Evolutionary conservation across 2,888 invertebrate genomes (phyloP).

Genomic region (Apotomis betuletana): DNA sequence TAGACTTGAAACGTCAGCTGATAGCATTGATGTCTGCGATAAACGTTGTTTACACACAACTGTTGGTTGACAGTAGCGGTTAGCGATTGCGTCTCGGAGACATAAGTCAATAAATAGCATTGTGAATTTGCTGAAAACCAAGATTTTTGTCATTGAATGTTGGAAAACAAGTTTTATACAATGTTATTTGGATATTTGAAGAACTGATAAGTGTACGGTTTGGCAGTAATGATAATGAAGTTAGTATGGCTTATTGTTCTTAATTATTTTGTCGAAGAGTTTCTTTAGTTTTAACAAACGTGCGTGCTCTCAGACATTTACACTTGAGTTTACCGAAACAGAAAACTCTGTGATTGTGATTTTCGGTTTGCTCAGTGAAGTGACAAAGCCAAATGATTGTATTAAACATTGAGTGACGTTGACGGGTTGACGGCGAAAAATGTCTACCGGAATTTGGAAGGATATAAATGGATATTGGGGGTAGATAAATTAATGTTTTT

Average conservation of each 20-base stretch:
- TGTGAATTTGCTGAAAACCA: background rate
- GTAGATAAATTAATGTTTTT: constrained; percentile 18
- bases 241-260: too few species aligned
- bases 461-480: constrained; percentile 30
- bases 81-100: constrained; percentile 1
- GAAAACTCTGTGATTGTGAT: background rate
- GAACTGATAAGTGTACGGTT: too few species aligned
- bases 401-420: constrained; percentile 11
- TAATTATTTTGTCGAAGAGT: too few species aligned
- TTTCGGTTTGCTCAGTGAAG: background rate
- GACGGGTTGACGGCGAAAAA: constrained; percentile 24
- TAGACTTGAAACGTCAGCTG: constrained; percentile 24
- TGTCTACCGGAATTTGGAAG: constrained; percentile 18
- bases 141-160: background rate
- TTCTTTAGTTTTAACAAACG: too few species aligned
- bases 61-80: constrained; percentile 11
- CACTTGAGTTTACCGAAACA: background rate
- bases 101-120: constrained; percentile 6
- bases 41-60: constrained; percentile 24
- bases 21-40: constrained; percentile 23
- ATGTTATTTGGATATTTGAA: too few species aligned
- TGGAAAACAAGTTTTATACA: too few species aligned
- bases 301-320: too few species aligned
- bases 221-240: too few species aligned
- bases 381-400: constrained; percentile 4